These are phyloP conservation scores for Hermodice carunculata DNA, from an alignment of 2,888 invertebrate genomes.

Conservation along the genomic window DNA sequence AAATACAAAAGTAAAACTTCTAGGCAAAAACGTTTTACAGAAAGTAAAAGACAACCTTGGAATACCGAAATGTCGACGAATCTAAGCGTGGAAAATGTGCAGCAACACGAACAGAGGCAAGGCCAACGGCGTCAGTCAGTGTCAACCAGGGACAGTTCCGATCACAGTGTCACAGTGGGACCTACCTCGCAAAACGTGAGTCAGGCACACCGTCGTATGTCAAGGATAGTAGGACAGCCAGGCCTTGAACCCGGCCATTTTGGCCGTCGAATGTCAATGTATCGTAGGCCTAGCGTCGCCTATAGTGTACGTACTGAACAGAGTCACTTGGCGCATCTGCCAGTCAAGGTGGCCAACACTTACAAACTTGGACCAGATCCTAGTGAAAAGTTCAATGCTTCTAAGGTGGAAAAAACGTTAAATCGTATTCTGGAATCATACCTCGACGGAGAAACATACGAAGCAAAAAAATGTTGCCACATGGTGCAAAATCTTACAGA, in stretches of 20 bases:
- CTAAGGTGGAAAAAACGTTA: conserved; percentile 48
- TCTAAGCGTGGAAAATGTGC: too few species aligned
- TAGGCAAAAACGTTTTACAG: too few species aligned
- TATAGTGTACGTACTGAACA: conserved; percentile 9
- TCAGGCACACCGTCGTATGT: conserved; percentile 1
- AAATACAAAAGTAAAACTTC: too few species aligned
- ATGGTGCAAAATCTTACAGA: conserved; percentile 55
- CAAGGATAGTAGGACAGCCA: background rate
- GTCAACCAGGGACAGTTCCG: too few species aligned
- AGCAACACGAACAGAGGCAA: too few species aligned
- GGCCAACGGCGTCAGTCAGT: too few species aligned
- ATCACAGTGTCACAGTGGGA: background rate
- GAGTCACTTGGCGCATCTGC: too few species aligned
- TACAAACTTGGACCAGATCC: conserved; percentile 5
- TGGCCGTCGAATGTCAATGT: background rate
- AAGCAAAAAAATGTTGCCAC: conserved; percentile 50
- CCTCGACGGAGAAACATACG: conserved; percentile 56
- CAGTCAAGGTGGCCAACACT: conserved; percentile 9
- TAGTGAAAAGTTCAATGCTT: conserved; percentile 53
- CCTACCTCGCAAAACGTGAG: background rate
- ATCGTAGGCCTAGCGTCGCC: background rate
- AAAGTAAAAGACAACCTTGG: too few species aligned
- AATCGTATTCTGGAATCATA: conserved; percentile 51
- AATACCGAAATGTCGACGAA: too few species aligned
- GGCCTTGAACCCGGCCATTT: background rate